Percentiles rank a stretch among this genome's conserved stretches.
These are phyloP conservation scores for Tychaedon coryphoeus DNA, from an alignment of 2,113 vertebrate species.

Conservation along the genomic window DNA sequence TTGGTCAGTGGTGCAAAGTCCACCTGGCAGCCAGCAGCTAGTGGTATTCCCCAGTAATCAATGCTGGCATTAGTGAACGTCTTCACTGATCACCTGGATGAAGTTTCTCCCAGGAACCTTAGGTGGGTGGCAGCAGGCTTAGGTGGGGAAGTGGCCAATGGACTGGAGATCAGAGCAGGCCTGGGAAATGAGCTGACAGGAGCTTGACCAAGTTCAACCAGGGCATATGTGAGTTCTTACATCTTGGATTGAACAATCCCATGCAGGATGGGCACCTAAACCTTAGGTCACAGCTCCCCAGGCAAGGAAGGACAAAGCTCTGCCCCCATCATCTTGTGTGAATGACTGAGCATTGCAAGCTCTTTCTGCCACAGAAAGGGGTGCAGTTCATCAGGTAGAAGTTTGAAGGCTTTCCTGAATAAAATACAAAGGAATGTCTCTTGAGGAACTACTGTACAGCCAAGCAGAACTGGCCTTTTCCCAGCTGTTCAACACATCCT, in stretches of 20 bases:
- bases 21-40: not conserved
- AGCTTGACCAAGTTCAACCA: not conserved
- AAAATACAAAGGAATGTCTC: not conserved
- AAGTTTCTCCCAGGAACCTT: not conserved
- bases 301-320: not conserved
- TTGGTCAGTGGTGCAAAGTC: not conserved
- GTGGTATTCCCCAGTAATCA: not conserved
- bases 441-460: not conserved
- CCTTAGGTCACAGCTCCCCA: not conserved
- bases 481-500: not conserved
- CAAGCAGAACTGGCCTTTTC: not conserved
- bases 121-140: not conserved
- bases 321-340: not conserved
- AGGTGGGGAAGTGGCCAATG: not conserved
- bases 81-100: not conserved
- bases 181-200: not conserved
- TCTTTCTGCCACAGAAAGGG: not conserved
- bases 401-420: not conserved
- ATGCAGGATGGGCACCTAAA: not conserved
- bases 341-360: not conserved
- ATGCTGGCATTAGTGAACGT: not conserved
- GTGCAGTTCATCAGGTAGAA: not conserved
- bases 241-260: not conserved
- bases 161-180: not conserved
- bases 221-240: not conserved